phyloP scores from a whole-genome alignment of 2,797 vertebrate species.

The Dromococcyx pavoninus region DNA sequence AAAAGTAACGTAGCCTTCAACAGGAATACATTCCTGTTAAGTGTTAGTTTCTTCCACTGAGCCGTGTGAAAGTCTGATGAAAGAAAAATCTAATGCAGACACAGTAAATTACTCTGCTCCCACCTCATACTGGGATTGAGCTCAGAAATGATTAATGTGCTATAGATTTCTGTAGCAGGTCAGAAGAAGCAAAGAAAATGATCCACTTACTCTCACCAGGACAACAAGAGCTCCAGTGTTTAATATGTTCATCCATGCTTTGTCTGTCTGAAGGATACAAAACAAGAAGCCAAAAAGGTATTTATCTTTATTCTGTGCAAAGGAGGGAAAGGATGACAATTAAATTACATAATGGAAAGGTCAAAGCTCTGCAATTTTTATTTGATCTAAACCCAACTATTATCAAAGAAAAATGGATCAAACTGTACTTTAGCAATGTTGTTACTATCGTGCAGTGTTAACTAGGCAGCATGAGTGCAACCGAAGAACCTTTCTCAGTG shows the following conservation, averaged over 20 bases:
- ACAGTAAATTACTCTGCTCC: conserved; percentile 63
- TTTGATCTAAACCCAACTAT: neutral
- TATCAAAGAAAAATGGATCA: neutral
- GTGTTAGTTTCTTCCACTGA: conserved; percentile 58
- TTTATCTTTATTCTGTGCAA: conserved; percentile 26
- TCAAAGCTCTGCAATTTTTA: conserved; percentile 17
- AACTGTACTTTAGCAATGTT: neutral
- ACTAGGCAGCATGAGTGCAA: neutral
- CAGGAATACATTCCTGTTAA: conserved; percentile 52
- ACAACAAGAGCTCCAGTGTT: conserved; percentile 8
- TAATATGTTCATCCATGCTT: conserved; percentile 41
- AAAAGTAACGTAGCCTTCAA: conserved; percentile 47
- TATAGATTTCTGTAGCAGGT: conserved; percentile 57
- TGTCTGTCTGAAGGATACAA: neutral
- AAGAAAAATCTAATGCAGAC: conserved; percentile 62
- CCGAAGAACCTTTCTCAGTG: neutral
- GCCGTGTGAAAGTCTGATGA: conserved; percentile 53
- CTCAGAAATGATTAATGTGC: conserved; percentile 60
- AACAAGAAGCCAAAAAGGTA: conserved; percentile 11
- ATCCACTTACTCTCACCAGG: conserved; percentile 30
- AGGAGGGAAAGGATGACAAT: neutral
- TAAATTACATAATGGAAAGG: conserved; percentile 31
- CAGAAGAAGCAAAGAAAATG: conserved; percentile 53
- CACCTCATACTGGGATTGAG: conserved; percentile 7
- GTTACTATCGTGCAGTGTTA: neutral